Conservation (phyloP, 2,113 vertebrate genomes). For the Melanerpes aurifrons region DNA sequence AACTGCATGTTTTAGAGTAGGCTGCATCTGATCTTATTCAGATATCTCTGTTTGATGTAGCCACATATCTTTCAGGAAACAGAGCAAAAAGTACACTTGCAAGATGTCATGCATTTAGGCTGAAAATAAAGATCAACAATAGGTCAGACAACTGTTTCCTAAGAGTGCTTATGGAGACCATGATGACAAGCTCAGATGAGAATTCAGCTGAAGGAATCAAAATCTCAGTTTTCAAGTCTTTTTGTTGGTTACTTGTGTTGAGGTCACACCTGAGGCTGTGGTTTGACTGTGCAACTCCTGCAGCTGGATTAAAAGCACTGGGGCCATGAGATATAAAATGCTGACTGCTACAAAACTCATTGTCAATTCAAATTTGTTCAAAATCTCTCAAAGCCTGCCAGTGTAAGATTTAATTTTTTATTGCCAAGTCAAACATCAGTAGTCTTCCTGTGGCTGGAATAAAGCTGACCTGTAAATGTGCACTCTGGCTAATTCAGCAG, state of each 20-base stretch:
- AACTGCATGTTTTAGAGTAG: background rate
- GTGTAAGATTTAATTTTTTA: background rate
- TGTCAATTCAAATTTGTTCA: slow-evolving; percentile 59
- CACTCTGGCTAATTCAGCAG: slow-evolving; percentile 44
- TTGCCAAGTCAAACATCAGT: slow-evolving; percentile 41
- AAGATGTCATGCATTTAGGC: background rate
- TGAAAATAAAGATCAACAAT: background rate
- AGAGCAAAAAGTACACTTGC: background rate
- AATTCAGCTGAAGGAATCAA: background rate
- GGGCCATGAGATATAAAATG: background rate
- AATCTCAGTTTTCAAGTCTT: background rate
- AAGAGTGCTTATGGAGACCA: background rate
- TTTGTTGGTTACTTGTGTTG: background rate
- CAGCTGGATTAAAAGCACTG: background rate
- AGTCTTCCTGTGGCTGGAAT: background rate
- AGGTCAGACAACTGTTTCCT: background rate
- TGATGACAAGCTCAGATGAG: background rate
- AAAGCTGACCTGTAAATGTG: slow-evolving; percentile 36
- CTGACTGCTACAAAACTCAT: slow-evolving; percentile 44
- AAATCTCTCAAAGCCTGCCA: slow-evolving; percentile 35
- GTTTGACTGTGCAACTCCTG: slow-evolving; percentile 4
- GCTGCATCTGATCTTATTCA: background rate
- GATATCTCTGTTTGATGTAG: background rate
- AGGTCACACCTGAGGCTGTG: background rate
- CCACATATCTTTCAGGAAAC: background rate